Conservation (phyloP, 2,797 vertebrate genomes). For the Chiloscyllium punctatum region DNA sequence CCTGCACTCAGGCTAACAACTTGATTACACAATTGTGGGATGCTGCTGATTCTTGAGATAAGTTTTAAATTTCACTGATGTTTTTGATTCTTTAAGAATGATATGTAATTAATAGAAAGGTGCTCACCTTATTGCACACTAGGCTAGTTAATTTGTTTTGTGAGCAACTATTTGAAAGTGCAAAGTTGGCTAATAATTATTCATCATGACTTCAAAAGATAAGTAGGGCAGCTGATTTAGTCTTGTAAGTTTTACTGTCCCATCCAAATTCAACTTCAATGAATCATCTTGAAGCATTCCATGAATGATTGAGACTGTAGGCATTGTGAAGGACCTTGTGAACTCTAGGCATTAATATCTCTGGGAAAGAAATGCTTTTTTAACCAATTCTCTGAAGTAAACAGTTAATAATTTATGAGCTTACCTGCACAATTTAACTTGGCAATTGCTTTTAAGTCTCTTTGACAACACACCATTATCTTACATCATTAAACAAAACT, state of each 20-base stretch:
- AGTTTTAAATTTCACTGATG: background rate
- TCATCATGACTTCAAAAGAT: background rate
- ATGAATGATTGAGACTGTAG: background rate
- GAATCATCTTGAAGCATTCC: background rate
- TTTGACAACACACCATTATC: background rate
- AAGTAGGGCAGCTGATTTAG: background rate
- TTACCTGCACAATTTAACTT: background rate
- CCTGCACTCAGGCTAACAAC: background rate
- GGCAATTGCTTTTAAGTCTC: background rate
- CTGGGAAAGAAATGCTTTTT: background rate
- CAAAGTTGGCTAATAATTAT: background rate
- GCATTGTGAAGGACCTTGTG: too few species aligned
- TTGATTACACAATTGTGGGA: too few species aligned
- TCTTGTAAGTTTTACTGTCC: background rate
- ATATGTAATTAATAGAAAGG: background rate
- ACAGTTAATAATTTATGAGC: background rate
- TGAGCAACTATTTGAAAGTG: conserved; percentile 1
- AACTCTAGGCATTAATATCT: background rate
- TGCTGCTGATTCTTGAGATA: background rate
- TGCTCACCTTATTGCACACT: background rate
- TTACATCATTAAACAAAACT: background rate
- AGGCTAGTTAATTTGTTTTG: background rate
- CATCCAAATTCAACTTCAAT: background rate
- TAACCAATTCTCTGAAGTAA: background rate
- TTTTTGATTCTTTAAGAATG: background rate